A percentile compares a stretch with the other conserved stretches of the same genome.
phyloP scores from a whole-genome alignment of 2,888 invertebrate species.

The Tortrix viridana region DNA sequence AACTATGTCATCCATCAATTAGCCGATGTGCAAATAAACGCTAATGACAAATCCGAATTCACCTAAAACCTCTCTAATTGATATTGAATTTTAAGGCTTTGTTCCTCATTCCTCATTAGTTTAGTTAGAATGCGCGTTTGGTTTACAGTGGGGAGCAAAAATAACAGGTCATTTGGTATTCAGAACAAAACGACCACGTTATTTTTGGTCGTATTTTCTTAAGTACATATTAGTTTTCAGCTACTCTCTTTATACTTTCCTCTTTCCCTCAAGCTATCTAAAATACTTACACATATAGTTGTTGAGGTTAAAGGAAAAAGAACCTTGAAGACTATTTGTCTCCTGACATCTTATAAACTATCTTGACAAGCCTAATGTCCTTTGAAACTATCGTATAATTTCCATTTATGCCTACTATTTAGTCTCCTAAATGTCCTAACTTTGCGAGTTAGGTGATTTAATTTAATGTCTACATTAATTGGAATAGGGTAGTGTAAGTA shows the following conservation, averaged over 20 bases:
- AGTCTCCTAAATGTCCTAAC: constrained; percentile 25
- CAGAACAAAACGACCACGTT: no score
- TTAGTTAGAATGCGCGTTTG: neutral
- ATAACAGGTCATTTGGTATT: no score
- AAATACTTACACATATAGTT: no score
- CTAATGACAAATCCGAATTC: constrained; percentile 6
- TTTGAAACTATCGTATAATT: constrained; percentile 32
- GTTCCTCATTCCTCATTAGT: neutral
- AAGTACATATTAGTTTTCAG: no score
- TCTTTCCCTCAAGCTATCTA: no score
- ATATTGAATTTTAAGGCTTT: constrained; percentile 18
- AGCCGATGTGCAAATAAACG: neutral
- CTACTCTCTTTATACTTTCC: no score
- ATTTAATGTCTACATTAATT: constrained; percentile 31
- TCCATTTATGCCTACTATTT: constrained; percentile 29
- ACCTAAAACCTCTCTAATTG: constrained; percentile 20
- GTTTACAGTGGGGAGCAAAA: no score
- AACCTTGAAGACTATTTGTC: no score
- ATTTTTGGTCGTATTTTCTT: no score
- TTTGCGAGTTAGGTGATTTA: constrained; percentile 30
- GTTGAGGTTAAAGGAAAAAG: no score
- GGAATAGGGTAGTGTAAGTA: constrained; percentile 17
- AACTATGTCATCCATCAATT: constrained; percentile 7
- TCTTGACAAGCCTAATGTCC: constrained; percentile 13
- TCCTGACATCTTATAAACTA: no score